Evolutionary conservation across 2,797 vertebrate species (phyloP).

Genomic region (Betta splendens): DNA sequence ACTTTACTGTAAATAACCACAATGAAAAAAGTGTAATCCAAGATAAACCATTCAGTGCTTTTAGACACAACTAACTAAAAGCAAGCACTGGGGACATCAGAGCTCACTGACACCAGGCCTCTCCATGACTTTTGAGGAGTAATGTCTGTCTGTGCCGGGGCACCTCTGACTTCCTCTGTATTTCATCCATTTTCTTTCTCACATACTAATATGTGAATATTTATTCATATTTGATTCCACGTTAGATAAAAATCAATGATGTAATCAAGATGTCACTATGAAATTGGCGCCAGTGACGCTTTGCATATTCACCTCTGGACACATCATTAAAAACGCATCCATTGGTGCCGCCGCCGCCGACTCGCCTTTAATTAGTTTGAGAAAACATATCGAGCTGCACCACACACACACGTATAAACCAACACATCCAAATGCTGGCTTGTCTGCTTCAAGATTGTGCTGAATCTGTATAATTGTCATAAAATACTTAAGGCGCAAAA

Average conservation of each 20-base stretch:
- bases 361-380: slow-evolving; percentile 82
- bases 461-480: slow-evolving; percentile 73
- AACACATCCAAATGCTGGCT: slow-evolving; percentile 22
- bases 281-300: slow-evolving; percentile 53
- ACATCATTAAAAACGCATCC: slow-evolving; percentile 84
- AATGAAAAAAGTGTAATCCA: too few relatives aligned
- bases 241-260: slow-evolving; percentile 80
- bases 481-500: slow-evolving; percentile 48
- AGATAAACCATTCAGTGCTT: too few relatives aligned
- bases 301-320: slow-evolving; percentile 81
- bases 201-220: slow-evolving; percentile 74
- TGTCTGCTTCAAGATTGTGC: slow-evolving; percentile 61
- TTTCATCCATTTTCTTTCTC: slow-evolving; percentile 38
- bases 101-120: too few relatives aligned
- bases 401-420: slow-evolving; percentile 12
- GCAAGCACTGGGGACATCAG: too few relatives aligned
- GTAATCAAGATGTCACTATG: slow-evolving; percentile 77
- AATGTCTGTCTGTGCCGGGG: neutral
- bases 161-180: slow-evolving; percentile 37
- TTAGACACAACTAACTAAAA: too few relatives aligned
- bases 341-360: slow-evolving; percentile 66
- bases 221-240: slow-evolving; percentile 82
- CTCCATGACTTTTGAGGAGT: neutral
- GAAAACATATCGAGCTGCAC: slow-evolving; percentile 78
- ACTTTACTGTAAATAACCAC: too few relatives aligned